Conservation (phyloP, 2,113 vertebrate species). For the Lanius ludovicianus region DNA sequence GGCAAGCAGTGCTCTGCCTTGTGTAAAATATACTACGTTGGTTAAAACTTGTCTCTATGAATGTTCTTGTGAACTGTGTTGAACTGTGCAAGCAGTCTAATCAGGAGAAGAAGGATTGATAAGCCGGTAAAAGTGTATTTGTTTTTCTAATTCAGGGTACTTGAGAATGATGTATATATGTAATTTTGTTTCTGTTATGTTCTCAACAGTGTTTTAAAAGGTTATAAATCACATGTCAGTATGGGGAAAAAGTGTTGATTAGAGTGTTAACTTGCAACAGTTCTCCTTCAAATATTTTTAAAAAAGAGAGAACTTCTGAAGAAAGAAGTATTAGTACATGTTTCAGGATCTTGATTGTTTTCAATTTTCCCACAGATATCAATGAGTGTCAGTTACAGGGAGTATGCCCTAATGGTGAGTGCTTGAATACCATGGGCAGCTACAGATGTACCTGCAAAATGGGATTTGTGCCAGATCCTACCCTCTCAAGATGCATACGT, state of each 20-base stretch:
- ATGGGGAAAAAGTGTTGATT: neutral
- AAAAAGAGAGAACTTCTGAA: neutral
- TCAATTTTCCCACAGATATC: constrained; percentile 79
- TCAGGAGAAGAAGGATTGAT: neutral
- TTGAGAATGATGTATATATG: neutral
- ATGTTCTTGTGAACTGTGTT: neutral
- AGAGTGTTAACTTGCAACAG: neutral
- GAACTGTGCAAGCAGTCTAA: neutral
- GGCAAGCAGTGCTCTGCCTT: neutral
- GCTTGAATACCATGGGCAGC: constrained; percentile 93
- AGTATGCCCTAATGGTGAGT: constrained; percentile 91
- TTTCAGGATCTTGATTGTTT: neutral
- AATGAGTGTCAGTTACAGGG: constrained; percentile 94
- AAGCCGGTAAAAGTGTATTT: neutral
- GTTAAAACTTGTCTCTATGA: neutral
- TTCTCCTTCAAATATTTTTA: neutral
- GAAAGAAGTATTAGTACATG: neutral
- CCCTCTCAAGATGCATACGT: constrained; percentile 88
- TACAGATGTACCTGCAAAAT: constrained; percentile 91
- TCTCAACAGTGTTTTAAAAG: neutral
- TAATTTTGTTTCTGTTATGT: neutral
- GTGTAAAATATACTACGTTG: neutral
- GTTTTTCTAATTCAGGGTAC: neutral
- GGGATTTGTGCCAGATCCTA: constrained; percentile 86
- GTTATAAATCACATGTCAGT: neutral